Evolutionary conservation across 2,113 vertebrate genomes (phyloP).

Genomic region (Climacteris rufus): DNA sequence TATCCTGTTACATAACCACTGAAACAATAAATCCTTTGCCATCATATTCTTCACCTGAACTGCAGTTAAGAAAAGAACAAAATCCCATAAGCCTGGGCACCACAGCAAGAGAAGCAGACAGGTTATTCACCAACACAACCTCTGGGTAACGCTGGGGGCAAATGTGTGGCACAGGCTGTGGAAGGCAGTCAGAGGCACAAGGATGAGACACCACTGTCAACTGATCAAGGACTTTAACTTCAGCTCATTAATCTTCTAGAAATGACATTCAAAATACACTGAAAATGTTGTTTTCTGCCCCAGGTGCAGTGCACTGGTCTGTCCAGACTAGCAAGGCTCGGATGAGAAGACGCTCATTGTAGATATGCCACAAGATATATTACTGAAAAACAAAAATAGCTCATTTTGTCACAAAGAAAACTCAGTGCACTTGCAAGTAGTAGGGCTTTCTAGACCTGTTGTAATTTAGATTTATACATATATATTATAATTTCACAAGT

Average conservation of each 20-base stretch:
- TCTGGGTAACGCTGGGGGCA: neutral
- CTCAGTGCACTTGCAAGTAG: neutral
- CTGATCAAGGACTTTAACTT: neutral
- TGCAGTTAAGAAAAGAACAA: neutral
- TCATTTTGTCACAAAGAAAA: neutral
- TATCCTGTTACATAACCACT: neutral
- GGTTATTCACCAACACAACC: neutral
- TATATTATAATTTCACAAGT: neutral
- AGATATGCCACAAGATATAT: neutral
- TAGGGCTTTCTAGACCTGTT: neutral
- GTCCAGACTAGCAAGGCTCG: neutral
- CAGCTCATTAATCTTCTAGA: neutral
- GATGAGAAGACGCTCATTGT: neutral
- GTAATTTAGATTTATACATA: neutral
- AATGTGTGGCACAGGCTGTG: accelerated
- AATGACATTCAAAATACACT: neutral
- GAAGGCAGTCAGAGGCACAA: neutral
- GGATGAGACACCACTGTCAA: neutral
- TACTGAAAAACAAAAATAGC: neutral
- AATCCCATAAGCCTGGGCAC: neutral
- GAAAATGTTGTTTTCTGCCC: neutral
- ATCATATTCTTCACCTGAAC: neutral
- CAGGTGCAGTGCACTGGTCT: neutral
- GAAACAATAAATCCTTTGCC: neutral
- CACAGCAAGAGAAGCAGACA: neutral